Evolutionary conservation across 2,113 vertebrate genomes (phyloP).

Genomic region (Campylorhamphus procurvoides): DNA sequence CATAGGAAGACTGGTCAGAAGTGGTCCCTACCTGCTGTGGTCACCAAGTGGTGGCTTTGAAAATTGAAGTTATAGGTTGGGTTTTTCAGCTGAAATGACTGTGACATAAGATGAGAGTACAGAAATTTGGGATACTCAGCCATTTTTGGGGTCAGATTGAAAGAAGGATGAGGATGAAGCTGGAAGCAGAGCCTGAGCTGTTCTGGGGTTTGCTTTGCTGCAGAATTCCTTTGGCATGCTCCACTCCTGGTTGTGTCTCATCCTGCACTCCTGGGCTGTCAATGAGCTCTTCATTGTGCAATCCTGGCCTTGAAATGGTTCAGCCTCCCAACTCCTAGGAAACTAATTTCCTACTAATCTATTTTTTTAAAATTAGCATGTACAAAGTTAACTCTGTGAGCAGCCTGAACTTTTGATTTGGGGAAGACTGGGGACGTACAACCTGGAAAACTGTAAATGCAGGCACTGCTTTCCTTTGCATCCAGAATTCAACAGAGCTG

Average conservation of each 20-base stretch:
- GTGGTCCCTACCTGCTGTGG: neutral
- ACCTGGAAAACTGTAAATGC: constrained; percentile 42
- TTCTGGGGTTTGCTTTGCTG: neutral
- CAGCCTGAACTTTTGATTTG: constrained; percentile 25
- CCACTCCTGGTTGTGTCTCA: accelerated
- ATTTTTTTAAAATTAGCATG: constrained; percentile 59
- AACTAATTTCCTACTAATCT: constrained; percentile 34
- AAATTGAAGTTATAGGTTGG: neutral
- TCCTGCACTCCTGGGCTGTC: neutral
- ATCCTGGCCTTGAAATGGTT: neutral
- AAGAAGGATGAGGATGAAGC: neutral
- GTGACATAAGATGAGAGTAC: neutral
- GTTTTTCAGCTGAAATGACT: neutral
- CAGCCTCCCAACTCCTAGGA: neutral
- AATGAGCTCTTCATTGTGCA: neutral
- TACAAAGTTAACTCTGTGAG: constrained; percentile 31
- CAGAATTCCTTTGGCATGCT: neutral
- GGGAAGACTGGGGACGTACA: neutral
- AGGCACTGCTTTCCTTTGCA: constrained; percentile 41
- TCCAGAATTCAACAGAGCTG: constrained; percentile 51
- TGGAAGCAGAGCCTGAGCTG: neutral
- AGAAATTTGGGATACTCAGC: neutral
- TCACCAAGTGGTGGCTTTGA: neutral
- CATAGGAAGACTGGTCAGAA: neutral
- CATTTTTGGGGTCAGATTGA: neutral